Evolutionary conservation across 2,113 vertebrate genomes (phyloP).

Genomic region (Cathartes aura): DNA sequence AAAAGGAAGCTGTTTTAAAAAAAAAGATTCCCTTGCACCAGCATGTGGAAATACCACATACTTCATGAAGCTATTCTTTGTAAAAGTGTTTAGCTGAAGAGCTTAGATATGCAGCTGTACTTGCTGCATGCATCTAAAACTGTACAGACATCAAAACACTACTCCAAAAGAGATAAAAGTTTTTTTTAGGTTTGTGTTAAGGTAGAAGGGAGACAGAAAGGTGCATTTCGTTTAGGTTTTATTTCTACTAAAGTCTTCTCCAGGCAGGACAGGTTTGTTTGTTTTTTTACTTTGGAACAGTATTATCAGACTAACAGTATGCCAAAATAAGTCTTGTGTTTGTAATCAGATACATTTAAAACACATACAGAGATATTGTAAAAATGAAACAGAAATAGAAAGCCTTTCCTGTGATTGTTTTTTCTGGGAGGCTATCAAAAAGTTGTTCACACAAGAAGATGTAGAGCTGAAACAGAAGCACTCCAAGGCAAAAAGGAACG

Average conservation of each 20-base stretch:
- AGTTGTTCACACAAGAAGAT: neutral
- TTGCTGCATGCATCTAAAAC: neutral
- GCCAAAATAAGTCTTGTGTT: neutral
- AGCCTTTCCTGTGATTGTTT: neutral
- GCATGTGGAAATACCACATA: neutral
- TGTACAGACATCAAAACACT: rapidly evolving
- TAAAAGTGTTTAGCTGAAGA: neutral
- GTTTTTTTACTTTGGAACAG: neutral
- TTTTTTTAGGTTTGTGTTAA: neutral
- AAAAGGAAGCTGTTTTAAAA: neutral
- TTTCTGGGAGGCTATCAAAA: neutral
- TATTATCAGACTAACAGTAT: neutral
- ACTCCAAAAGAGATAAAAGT: neutral
- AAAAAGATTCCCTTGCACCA: neutral
- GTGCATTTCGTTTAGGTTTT: rapidly evolving
- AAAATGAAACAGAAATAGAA: neutral
- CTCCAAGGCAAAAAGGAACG: neutral
- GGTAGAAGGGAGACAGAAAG: rapidly evolving
- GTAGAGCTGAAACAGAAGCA: neutral
- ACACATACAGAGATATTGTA: rapidly evolving
- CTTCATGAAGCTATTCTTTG: neutral
- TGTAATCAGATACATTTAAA: rapidly evolving
- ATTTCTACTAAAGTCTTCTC: neutral
- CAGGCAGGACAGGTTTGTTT: neutral
- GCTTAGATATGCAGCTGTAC: neutral